Evolutionary conservation across 2,888 invertebrate species (phyloP).

Genomic region (Eretmocerus hayati): DNA sequence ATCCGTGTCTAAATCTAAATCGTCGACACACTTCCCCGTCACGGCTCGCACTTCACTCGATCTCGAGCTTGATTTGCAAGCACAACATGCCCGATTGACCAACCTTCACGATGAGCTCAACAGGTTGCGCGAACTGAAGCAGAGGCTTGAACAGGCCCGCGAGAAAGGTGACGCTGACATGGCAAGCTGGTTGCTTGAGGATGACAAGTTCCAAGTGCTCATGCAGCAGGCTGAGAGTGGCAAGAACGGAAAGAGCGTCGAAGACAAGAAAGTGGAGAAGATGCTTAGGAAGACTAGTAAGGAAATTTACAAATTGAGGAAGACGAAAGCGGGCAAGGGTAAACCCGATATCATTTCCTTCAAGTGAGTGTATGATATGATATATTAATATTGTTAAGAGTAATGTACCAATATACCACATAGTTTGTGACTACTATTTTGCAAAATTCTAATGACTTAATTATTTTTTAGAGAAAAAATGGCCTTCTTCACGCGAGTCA

Average conservation of each 20-base stretch:
- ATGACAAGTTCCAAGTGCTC: conserved; percentile 75
- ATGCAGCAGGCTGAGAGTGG: conserved; percentile 54
- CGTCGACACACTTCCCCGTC: conserved; percentile 50
- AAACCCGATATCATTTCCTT: conserved; percentile 89
- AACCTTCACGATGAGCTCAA: conserved; percentile 79
- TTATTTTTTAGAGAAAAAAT: conserved; percentile 65
- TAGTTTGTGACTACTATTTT: no score
- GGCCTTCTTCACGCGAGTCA: conserved; percentile 87
- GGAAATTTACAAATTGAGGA: conserved; percentile 84
- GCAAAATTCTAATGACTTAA: neutral
- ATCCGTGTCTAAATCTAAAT: conserved; percentile 49
- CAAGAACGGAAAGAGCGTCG: conserved; percentile 51
- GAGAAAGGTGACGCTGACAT: conserved; percentile 74
- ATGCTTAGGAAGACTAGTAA: conserved; percentile 81
- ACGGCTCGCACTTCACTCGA: conserved; percentile 82
- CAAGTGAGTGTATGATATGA: conserved; percentile 74
- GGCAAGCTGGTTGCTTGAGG: conserved; percentile 80
- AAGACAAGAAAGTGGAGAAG: conserved; percentile 68
- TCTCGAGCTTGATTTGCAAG: conserved; percentile 83
- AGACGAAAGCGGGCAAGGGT: conserved; percentile 78
- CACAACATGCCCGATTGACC: conserved; percentile 78
- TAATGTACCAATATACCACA: no score
- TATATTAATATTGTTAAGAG: no score
- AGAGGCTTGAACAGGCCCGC: conserved; percentile 74
- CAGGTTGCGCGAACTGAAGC: conserved; percentile 74